Evolutionary conservation across 2,797 vertebrate species (phyloP).

Genomic region (Tangara arthus): DNA sequence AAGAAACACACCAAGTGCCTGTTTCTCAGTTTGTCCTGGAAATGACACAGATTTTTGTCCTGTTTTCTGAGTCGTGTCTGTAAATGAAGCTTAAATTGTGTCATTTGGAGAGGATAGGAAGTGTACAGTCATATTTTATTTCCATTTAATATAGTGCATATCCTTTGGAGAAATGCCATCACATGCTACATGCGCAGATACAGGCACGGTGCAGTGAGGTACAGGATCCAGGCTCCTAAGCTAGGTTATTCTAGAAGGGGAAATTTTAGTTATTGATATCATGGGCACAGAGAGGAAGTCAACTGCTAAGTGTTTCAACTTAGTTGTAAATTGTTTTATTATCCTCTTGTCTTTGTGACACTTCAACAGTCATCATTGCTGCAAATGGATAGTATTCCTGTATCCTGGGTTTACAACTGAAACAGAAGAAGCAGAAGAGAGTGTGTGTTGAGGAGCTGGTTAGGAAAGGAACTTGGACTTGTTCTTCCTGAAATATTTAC

Average conservation of each 20-base stretch:
- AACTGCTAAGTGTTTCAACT: not conserved
- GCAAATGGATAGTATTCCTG: not conserved
- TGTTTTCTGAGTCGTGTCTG: not conserved
- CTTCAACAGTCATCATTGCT: not conserved
- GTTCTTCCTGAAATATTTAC: slow-evolving; percentile 49
- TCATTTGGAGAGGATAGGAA: not conserved
- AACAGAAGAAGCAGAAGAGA: not conserved
- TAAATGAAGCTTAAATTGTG: not conserved
- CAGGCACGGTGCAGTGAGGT: not conserved
- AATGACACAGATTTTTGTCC: not conserved
- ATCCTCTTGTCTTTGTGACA: not conserved
- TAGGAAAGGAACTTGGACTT: not conserved
- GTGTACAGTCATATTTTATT: not conserved
- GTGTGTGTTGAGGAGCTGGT: not conserved
- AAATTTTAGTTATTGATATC: not conserved
- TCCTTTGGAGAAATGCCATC: not conserved
- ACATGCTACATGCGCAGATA: not conserved
- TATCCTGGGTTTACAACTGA: not conserved
- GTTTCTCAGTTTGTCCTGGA: not conserved
- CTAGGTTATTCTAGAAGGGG: not conserved
- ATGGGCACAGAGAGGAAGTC: not conserved
- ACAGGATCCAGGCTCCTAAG: not conserved
- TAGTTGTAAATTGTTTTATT: not conserved
- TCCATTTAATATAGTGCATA: not conserved
- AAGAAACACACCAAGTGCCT: not conserved